phyloP scores from a whole-genome alignment of 2,113 vertebrate species.

The Rhabdornis inornatus region DNA sequence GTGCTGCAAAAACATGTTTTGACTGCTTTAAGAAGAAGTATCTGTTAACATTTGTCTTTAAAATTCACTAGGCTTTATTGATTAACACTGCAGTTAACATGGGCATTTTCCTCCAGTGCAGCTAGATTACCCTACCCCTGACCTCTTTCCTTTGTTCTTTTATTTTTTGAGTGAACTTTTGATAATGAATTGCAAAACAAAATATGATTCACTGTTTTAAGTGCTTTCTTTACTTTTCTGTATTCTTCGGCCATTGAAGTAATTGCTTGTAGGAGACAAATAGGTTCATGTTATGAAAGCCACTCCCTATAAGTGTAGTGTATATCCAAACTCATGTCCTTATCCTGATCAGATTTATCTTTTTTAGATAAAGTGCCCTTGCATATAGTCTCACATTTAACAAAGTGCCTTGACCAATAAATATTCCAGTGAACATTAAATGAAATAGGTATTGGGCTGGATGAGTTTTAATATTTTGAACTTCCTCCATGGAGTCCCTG shows the following conservation, averaged over 20 bases:
- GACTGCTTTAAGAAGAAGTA: conserved; percentile 14
- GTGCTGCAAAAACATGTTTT: not conserved
- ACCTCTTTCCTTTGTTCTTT: not conserved
- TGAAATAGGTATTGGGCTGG: not conserved
- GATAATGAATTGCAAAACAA: not conserved
- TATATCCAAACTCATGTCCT: not conserved
- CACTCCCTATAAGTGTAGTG: not conserved
- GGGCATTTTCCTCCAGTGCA: conserved; percentile 19
- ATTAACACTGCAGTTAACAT: not conserved
- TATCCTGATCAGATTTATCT: not conserved
- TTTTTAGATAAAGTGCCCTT: conserved; percentile 8
- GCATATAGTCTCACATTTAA: not conserved
- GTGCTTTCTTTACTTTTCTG: not conserved
- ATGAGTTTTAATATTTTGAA: not conserved
- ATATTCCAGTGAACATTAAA: not conserved
- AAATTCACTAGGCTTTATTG: conserved; percentile 26
- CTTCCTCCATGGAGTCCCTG: not conserved
- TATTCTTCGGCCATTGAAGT: not conserved
- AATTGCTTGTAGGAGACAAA: not conserved
- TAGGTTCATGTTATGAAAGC: not conserved
- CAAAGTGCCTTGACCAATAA: not conserved
- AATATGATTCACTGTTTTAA: not conserved
- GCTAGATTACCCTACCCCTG: not conserved
- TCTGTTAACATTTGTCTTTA: not conserved
- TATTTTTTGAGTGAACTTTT: conserved; percentile 13